These are phyloP conservation scores for Varecia variegata DNA, from an alignment of 2,797 vertebrate genomes.

Conservation along the genomic window DNA sequence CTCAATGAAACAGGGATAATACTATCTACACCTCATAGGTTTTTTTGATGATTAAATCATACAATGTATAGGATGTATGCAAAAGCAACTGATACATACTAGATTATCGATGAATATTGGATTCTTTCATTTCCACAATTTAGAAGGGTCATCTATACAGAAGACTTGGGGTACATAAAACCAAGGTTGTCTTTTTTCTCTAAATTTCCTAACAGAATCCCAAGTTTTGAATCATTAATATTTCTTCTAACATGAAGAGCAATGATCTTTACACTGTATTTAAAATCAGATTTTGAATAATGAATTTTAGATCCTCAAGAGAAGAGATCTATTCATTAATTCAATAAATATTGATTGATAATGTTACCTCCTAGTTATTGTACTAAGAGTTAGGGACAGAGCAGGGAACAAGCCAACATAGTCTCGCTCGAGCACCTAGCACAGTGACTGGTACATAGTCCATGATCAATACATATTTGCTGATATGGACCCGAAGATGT, in stretches of 20 bases:
- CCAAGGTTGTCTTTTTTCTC: slow-evolving; percentile 23
- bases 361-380: not conserved
- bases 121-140: slow-evolving; percentile 1
- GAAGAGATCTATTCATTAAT: not conserved
- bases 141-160: not conserved
- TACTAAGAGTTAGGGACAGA: not conserved
- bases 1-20: slow-evolving; percentile 11
- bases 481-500: not conserved
- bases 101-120: not conserved
- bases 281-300: slow-evolving; percentile 45
- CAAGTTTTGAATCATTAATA: slow-evolving; percentile 22
- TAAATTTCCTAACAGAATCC: not conserved
- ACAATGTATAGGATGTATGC: not conserved
- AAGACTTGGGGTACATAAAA: not conserved
- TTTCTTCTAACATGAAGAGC: slow-evolving; percentile 23
- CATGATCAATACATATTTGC: not conserved
- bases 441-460: not conserved
- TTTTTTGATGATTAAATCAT: slow-evolving; percentile 20
- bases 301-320: not conserved
- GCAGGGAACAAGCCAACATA: not conserved
- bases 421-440: not conserved
- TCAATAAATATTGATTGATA: not conserved
- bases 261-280: not conserved
- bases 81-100: not conserved
- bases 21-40: not conserved